These are phyloP conservation scores for Oryzaephilus surinamensis DNA, from an alignment of 1,140 invertebrate genomes.

Conservation along the genomic window DNA sequence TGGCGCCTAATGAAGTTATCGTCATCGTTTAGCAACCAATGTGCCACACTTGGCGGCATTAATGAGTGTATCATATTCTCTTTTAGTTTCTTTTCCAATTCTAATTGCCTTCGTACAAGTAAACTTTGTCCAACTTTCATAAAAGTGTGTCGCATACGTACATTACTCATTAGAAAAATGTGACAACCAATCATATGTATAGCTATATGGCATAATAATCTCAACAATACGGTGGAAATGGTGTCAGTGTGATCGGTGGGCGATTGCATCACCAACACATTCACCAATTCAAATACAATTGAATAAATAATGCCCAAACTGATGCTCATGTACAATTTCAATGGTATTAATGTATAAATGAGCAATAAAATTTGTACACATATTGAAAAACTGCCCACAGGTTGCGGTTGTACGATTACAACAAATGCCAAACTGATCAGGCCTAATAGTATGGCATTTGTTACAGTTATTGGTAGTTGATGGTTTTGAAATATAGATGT, in stretches of 20 bases:
- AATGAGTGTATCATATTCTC: slow-evolving; percentile 97
- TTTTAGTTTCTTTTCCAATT: slow-evolving; percentile 88
- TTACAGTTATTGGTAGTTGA: slow-evolving; percentile 51
- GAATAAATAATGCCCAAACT: slow-evolving; percentile 70
- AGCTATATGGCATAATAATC: slow-evolving; percentile 68
- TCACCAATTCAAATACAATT: slow-evolving; percentile 64
- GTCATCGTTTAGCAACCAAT: slow-evolving; percentile 58
- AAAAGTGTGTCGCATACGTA: slow-evolving; percentile 87
- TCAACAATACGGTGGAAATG: slow-evolving; percentile 9
- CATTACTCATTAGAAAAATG: slow-evolving; percentile 85
- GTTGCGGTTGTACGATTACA: slow-evolving; percentile 43
- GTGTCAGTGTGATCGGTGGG: slow-evolving; percentile 4
- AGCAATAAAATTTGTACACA: slow-evolving; percentile 80
- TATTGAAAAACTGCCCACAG: slow-evolving; percentile 73
- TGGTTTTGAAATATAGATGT: slow-evolving; percentile 56
- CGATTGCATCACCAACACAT: slow-evolving; percentile 17
- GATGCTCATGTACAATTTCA: slow-evolving; percentile 77
- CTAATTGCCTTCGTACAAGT: slow-evolving; percentile 73
- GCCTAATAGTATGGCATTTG: slow-evolving; percentile 54
- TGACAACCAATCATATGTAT: slow-evolving; percentile 88
- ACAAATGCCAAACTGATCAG: slow-evolving; percentile 53
- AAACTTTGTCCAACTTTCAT: slow-evolving; percentile 93
- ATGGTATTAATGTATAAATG: slow-evolving; percentile 86
- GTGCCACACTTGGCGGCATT: slow-evolving; percentile 87
- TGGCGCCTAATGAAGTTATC: slow-evolving; percentile 25